Conservation (phyloP, 2,797 vertebrate genomes). For the Telmatherina bonti region DNA sequence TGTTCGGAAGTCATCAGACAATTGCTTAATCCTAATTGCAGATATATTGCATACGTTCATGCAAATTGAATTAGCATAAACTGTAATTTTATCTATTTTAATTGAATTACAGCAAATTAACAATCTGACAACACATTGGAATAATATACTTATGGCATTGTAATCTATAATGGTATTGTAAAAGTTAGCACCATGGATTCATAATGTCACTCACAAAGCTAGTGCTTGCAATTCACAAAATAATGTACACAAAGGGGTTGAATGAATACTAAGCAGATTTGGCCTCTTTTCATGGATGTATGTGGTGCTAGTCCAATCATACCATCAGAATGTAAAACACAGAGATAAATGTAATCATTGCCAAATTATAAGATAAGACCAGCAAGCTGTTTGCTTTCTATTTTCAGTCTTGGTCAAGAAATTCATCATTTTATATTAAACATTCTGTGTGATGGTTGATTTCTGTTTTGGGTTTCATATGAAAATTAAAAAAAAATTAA, state of each 20-base stretch:
- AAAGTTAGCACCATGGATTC: background rate
- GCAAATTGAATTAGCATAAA: background rate
- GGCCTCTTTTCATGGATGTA: too few relatives aligned
- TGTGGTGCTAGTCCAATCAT: too few relatives aligned
- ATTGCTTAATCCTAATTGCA: slow-evolving; percentile 11
- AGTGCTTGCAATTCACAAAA: background rate
- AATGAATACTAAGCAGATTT: background rate
- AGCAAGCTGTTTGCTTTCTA: too few relatives aligned
- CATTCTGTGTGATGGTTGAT: too few relatives aligned
- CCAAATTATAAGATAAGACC: too few relatives aligned
- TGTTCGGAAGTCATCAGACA: background rate
- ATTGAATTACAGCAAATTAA: background rate
- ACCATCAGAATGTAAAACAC: too few relatives aligned
- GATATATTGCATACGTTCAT: background rate
- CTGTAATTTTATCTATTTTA: background rate
- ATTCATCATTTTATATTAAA: too few relatives aligned
- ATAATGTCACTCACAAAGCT: background rate
- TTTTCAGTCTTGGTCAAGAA: too few relatives aligned
- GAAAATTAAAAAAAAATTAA: too few relatives aligned
- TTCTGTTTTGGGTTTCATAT: too few relatives aligned
- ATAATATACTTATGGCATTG: background rate
- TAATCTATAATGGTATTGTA: background rate
- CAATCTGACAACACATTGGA: background rate
- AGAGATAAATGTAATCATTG: too few relatives aligned
- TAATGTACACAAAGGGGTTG: background rate